phyloP scores from a whole-genome alignment of 2,113 vertebrate genomes.

The Empidonax alnorum region DNA sequence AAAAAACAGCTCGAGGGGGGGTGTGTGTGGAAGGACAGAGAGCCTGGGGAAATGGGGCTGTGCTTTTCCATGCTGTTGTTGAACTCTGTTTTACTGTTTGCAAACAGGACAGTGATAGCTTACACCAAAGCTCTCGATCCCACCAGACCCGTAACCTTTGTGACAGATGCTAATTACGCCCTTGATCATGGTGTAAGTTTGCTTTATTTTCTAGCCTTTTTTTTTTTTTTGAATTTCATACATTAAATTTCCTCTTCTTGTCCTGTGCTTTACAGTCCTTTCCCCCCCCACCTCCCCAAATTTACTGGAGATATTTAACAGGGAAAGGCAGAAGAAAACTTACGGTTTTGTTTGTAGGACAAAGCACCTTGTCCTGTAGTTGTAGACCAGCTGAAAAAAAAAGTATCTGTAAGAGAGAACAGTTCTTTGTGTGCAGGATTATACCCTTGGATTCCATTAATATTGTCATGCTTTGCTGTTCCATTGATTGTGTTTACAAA shows the following conservation, averaged over 20 bases:
- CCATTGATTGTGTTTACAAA: background rate
- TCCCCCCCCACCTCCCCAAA: background rate
- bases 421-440: background rate
- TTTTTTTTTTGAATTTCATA: background rate
- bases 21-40: background rate
- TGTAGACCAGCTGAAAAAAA: background rate
- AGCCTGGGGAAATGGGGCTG: background rate
- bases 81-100: slow-evolving; percentile 41
- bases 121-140: slow-evolving; percentile 88
- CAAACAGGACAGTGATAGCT: slow-evolving; percentile 84
- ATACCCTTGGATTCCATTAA: background rate
- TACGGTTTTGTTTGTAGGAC: background rate
- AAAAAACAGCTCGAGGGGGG: background rate
- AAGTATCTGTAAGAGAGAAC: background rate
- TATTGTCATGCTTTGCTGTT: background rate
- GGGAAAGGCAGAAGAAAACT: background rate
- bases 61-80: background rate
- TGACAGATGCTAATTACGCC: slow-evolving; percentile 80
- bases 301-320: background rate
- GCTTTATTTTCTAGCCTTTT: background rate
- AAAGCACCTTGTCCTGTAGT: background rate
- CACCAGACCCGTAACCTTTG: slow-evolving; percentile 88
- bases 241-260: background rate
- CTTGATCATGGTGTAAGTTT: slow-evolving; percentile 88
- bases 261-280: background rate